These are phyloP conservation scores for Hemistola chrysoprasaria DNA, from an alignment of 2,888 invertebrate species.

Conservation along the genomic window DNA sequence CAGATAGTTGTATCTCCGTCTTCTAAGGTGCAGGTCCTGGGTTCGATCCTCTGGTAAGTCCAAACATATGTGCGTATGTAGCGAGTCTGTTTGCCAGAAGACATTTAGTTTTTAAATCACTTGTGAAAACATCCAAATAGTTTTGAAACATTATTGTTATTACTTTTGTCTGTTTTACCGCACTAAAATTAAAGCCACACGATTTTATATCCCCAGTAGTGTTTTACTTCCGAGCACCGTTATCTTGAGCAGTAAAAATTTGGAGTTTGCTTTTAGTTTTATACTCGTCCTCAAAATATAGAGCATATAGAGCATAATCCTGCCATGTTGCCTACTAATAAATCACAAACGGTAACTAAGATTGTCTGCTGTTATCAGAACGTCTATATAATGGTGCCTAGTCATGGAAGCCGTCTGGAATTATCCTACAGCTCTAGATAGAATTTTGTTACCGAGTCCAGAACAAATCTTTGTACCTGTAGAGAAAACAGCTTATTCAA, in stretches of 20 bases:
- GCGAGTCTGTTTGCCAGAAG: too few species aligned
- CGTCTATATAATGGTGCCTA: conserved; percentile 24
- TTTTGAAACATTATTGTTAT: too few species aligned
- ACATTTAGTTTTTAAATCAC: too few species aligned
- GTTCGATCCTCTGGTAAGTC: too few species aligned
- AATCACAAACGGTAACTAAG: conserved; percentile 23
- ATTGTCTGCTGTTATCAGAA: conserved; percentile 26
- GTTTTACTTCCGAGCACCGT: conserved; percentile 1
- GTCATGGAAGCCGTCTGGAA: conserved; percentile 23
- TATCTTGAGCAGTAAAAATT: conserved; percentile 3
- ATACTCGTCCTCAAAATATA: conserved; percentile 1
- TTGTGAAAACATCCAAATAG: too few species aligned
- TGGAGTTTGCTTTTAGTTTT: conserved; percentile 8
- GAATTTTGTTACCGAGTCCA: conserved; percentile 17
- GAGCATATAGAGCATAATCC: conserved; percentile 16
- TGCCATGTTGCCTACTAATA: conserved; percentile 32
- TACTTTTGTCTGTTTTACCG: too few species aligned
- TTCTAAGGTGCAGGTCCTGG: too few species aligned
- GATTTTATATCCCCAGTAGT: background rate
- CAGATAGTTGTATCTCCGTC: too few species aligned
- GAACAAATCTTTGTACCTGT: conserved; percentile 43
- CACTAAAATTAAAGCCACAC: background rate
- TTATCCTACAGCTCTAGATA: conserved; percentile 19
- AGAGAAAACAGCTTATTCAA: conserved; percentile 63
- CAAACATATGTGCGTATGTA: too few species aligned